Base-by-base conservation (phyloP, 2,888 invertebrate genomes). In the Brachynemurus nebulosus region DNA sequence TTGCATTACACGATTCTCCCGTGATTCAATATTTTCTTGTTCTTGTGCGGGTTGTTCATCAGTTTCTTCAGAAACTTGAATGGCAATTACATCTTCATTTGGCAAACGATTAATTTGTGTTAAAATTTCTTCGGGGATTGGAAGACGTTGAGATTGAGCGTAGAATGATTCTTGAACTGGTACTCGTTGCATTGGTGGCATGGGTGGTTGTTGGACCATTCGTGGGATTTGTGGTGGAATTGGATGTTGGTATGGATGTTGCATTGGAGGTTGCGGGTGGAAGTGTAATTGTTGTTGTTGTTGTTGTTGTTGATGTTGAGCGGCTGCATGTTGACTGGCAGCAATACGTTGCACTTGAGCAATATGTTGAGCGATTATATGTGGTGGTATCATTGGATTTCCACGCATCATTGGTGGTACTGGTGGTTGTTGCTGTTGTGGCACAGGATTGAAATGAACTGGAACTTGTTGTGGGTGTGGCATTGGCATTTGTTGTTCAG, bases 211-310 rank as follows among this genome's bases (percentile, higher is more conserved):
- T 34, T 38, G 40, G 12, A 39, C 35, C 33, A 47, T 40, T 35
- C 46, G 52, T 47, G 47, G 42, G n/a, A 45, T 36, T 42, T 47
- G 44, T 14, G 23, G 45, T 23, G 34, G 40, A 12, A 35, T 42
- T 12, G 44, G 44, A 17, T 38, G 44, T n/a, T 34, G 45, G 34
- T 34, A 23, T 40, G 33, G 44, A 25, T 51, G 47, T 45, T 50
- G 50, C 12, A 45, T 39, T 44, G 48, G 45, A 4, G 33, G 44
- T 40, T 39, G 42, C 9, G 38, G 40, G 35, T 64, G 64, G 30
- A 65, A 65, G 3, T 66, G 56, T 4, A 67, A 59, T 38, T 61
- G 62, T 25, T 57, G 61, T 35, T 73, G 72, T 42, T 64, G 65
- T 30, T 53, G 52, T 12, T 65, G 68, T 9, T 63, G 64, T 9